Evolutionary conservation across 2,888 invertebrate genomes (phyloP), one percentile per base, ranked within the genome.

Genomic region (Platycnemis pennipes): DNA sequence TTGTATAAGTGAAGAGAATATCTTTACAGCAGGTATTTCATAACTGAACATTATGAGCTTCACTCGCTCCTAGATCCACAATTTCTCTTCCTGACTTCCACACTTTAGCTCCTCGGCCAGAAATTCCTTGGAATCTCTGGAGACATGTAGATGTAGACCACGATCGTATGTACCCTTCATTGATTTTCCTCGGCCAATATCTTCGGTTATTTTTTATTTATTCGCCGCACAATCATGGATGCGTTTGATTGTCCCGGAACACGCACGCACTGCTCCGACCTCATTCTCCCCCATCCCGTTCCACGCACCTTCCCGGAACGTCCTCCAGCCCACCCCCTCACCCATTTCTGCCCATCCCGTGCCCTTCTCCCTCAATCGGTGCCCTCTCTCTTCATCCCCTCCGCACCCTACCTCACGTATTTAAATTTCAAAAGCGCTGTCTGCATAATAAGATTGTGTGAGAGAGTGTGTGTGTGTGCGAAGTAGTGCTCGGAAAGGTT

Each of bases 391-490:
- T 19, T 5, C 46, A 37, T 56, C 26, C 22, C 56, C 26, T 56
- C 42, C 49, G 11, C 49, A 63, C 89, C 56, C 63, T 89, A 89
- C 89, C 91, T 91, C 56, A 69, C 91, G 63, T 69, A 91, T 91
- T 91, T 91, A 91, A 91, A 91, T 91, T 69, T 91, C 69, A 91
- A 91, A 91, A 91, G 91, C 44, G 42, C n/a, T 44, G 69, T 91
- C 91, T 91, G 91, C 63, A 91, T 91, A 91, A 91, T 91, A 69
- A 91, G 63, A 91, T 63, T 91, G 91, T 91, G 46, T 37, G 56
- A 26, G 89, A 42, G 49, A 37, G 37, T 26, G 53, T 56, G 53
- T 19, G 13, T 77, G 77, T 77, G 77, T 77, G 56, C 42, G 63
- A 56, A n/a, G 56, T 31, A 13, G 56, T 19, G 49, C 26, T 37